phyloP scores from a whole-genome alignment of 2,888 invertebrate genomes.

The Yponomeuta cagnagella region DNA sequence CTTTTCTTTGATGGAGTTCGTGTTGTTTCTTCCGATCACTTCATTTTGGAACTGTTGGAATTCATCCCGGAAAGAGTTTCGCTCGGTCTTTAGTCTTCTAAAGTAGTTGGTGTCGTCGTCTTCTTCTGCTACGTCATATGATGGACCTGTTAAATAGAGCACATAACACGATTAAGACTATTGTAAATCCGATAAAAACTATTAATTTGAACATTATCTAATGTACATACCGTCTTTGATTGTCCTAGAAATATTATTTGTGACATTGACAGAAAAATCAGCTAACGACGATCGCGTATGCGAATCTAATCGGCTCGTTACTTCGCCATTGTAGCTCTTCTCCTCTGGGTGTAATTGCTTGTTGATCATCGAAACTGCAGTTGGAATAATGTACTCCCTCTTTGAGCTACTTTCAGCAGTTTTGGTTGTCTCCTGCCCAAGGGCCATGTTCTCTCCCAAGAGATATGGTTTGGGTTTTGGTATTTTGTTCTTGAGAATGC shows the following conservation, averaged over 20 bases:
- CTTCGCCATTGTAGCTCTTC: not conserved
- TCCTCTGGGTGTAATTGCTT: constrained; percentile 40
- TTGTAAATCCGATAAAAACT: constrained; percentile 2
- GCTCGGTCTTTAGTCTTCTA: not conserved
- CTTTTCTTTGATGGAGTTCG: constrained; percentile 33
- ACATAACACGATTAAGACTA: not conserved
- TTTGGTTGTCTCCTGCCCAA: constrained; percentile 38
- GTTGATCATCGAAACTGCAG: constrained; percentile 58
- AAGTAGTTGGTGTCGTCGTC: not conserved
- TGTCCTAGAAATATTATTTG: constrained; percentile 39
- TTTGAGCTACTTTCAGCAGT: constrained; percentile 28
- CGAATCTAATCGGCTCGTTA: not conserved
- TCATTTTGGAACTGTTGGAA: constrained; percentile 18
- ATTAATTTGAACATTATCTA: not conserved
- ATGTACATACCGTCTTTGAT: constrained; percentile 42
- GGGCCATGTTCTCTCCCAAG: constrained; percentile 79
- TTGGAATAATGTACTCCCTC: constrained; percentile 32
- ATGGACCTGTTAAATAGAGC: constrained; percentile 3
- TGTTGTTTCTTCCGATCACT: constrained; percentile 22
- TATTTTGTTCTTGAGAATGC: constrained; percentile 84
- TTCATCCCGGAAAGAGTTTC: constrained; percentile 12
- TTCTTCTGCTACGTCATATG: constrained; percentile 1
- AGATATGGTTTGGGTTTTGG: constrained; percentile 84
- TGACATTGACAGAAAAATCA: constrained; percentile 3
- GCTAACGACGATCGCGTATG: not conserved